Percentiles rank a stretch among this genome's conserved stretches.
phyloP scores from a whole-genome alignment of 2,797 vertebrate genomes.

The Arnoldichthys spilopterus region DNA sequence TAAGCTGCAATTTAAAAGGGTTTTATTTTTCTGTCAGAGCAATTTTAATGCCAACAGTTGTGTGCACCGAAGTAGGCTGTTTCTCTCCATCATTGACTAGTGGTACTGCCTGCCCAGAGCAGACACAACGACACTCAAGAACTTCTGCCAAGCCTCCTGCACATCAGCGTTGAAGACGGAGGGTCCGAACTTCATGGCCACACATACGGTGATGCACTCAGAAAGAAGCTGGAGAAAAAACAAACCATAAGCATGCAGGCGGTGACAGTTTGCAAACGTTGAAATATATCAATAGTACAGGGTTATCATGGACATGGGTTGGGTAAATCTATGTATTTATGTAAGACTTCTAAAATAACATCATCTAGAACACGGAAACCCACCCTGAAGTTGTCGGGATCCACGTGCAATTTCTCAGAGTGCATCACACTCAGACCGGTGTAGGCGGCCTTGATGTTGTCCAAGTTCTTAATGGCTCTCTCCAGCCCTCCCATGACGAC shows the following conservation, averaged over 20 bases:
- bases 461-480: slow-evolving; percentile 79
- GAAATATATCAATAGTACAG: too few relatives aligned
- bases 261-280: too few relatives aligned
- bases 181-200: slow-evolving; percentile 65
- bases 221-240: slow-evolving; percentile 62
- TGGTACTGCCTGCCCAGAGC: slow-evolving; percentile 78
- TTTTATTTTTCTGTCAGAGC: background rate
- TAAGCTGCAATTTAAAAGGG: background rate
- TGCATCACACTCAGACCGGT: slow-evolving; percentile 75
- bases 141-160: slow-evolving; percentile 80
- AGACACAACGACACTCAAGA: slow-evolving; percentile 61
- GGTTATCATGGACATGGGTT: too few relatives aligned
- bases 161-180: slow-evolving; percentile 66
- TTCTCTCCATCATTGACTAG: slow-evolving; percentile 44
- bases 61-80: background rate
- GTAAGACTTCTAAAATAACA: background rate
- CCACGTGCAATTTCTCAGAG: too few relatives aligned
- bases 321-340: too few relatives aligned
- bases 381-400: slow-evolving; percentile 77
- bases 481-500: slow-evolving; percentile 78
- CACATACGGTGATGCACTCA: slow-evolving; percentile 65
- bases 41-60: background rate
- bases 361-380: background rate
- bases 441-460: slow-evolving; percentile 75
- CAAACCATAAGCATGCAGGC: background rate